Evolutionary conservation across 1,140 invertebrate genomes (phyloP).

Genomic region (Drosophila tropicalis): DNA sequence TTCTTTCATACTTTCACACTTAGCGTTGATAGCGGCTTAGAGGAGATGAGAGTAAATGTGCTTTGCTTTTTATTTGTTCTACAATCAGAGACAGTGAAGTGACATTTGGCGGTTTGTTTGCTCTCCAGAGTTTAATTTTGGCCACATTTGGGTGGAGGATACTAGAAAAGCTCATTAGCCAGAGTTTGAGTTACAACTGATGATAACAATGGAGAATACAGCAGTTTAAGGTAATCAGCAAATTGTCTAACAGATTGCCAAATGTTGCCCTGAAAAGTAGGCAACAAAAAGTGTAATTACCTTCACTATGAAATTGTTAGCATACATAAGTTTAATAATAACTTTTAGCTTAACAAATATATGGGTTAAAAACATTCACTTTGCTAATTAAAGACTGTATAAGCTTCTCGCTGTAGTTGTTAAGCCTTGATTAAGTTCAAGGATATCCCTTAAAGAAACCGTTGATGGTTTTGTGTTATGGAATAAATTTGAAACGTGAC

Average conservation of each 20-base stretch:
- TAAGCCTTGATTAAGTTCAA: constrained; percentile 18
- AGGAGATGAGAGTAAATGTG: constrained; percentile 14
- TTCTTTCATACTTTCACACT: constrained; percentile 32
- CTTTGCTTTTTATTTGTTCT: constrained; percentile 58
- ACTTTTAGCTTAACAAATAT: no score
- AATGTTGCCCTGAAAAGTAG: constrained; percentile 1
- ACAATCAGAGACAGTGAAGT: constrained; percentile 55
- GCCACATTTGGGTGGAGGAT: constrained; percentile 35
- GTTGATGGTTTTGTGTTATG: constrained; percentile 63
- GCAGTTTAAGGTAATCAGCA: not conserved
- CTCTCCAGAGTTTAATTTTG: constrained; percentile 35
- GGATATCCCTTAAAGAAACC: constrained; percentile 46
- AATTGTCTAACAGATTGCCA: not conserved
- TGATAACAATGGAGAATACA: not conserved
- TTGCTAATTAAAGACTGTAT: no score
- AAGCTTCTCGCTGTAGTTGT: no score
- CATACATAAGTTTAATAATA: no score
- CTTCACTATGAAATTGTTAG: no score
- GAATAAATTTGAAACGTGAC: constrained; percentile 79
- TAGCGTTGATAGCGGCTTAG: constrained; percentile 20
- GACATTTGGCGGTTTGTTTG: constrained; percentile 51
- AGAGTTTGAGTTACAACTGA: not conserved
- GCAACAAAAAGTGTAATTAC: not conserved
- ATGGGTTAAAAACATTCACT: no score
- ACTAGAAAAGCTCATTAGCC: constrained; percentile 14